These are phyloP conservation scores for Limnephilus marmoratus DNA, from an alignment of 2,888 invertebrate species.

Conservation along the genomic window DNA sequence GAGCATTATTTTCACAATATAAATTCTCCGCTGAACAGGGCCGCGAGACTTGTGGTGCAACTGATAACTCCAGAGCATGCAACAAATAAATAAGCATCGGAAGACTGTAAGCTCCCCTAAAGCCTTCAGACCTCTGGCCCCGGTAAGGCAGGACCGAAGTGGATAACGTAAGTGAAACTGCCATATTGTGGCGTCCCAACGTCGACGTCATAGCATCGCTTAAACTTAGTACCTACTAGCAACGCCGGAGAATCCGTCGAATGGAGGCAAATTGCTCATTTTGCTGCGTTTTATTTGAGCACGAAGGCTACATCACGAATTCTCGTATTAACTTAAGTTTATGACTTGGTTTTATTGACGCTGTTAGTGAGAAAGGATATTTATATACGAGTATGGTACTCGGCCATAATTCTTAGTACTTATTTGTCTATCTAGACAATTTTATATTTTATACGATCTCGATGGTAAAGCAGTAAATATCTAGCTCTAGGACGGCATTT, in stretches of 20 bases:
- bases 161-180: not conserved
- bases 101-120: not conserved
- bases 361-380: not conserved
- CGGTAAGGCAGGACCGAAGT: not conserved
- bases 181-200: not conserved
- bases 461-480: not conserved
- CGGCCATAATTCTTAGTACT: not conserved
- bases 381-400: not conserved
- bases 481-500: not conserved
- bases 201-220: not conserved
- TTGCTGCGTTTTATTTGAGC: not conserved
- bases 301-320: not conserved
- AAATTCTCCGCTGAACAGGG: not conserved
- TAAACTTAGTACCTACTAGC: not conserved
- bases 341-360: not conserved
- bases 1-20: not conserved
- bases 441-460: not conserved
- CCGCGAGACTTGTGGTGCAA: slow-evolving; percentile 11
- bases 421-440: not conserved
- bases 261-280: not conserved
- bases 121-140: not conserved
- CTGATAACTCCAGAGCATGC: not conserved
- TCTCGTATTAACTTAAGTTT: not conserved
- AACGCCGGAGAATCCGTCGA: not conserved
- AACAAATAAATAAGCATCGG: slow-evolving; percentile 14